Base-by-base conservation (phyloP, 92 coral and sea anemone genomes). In the Phenganax marumi region DNA sequence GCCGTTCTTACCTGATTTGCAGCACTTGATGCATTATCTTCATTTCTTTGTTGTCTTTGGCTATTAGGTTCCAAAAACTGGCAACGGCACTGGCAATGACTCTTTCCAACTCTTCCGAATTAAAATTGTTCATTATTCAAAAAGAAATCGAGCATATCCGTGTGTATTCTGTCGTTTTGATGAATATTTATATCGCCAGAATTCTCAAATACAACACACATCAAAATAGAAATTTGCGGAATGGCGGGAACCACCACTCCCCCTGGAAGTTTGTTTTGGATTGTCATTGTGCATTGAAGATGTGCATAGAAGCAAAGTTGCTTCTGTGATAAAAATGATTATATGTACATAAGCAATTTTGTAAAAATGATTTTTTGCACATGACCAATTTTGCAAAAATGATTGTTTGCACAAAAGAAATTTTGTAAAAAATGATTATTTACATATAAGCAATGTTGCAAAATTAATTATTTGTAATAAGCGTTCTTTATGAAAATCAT, bases 261-360 rank as follows among this genome's bases (percentile, higher is more conserved):
- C 70, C 70, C 70, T 48, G 70, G 70, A 64, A 64, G 70, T 64
- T 64, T 23, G 70, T n/a, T 26, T 64, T 56, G 62, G 70, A n/a
- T 60, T 60, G 66, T 12, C 48, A 64, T 64, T 19, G 70, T 48
- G 46, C 70, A 64, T 64, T 64, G 70, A 23, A 64, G 48, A 23
- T 64, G 70, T n/a, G 46, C 70, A 64, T 64, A 64, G 14, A 64
- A 64, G 70, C 70, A 23, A 64, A 64, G 2, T 48, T 26, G 70
- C 70, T 64, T 64, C 48, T 64, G 70, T 23, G 48, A 64, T 64
- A 64, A 64, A 26, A 64, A 64, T 64, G 46, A 64, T 64, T 64
- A 64, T 64, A 23, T 64, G 12, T 64, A 64, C 23, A 64, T 64
- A 64, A 64, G 70, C 70, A 64, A 6, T 64, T n/a, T 64, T 64